Percentiles rank a stretch among this genome's conserved stretches.
phyloP scores from a whole-genome alignment of 2,797 vertebrate genomes.

The Enteromius trimaculatus region DNA sequence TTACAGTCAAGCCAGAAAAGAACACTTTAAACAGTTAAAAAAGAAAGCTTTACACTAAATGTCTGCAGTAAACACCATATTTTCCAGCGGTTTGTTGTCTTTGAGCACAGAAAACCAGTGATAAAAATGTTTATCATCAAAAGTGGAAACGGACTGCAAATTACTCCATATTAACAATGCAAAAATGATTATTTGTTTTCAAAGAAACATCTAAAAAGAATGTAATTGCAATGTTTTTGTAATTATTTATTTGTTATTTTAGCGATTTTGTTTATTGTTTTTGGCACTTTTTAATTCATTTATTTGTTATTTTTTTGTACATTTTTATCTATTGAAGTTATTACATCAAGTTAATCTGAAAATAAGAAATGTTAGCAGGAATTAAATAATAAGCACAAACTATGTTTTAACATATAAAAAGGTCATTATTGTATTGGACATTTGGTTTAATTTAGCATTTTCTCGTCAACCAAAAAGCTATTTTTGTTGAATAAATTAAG shows the following conservation, averaged over 20 bases:
- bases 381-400: neutral
- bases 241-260: neutral
- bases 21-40: neutral
- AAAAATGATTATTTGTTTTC: neutral
- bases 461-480: too few relatives aligned
- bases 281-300: neutral
- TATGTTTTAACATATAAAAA: neutral
- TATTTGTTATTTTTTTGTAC: neutral
- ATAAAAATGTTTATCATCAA: neutral
- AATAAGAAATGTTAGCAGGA: neutral
- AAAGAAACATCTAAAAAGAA: neutral
- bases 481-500: neutral
- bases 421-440: neutral
- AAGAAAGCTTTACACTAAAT: neutral
- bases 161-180: neutral
- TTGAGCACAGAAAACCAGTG: neutral
- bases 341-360: neutral
- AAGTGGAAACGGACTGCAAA: neutral
- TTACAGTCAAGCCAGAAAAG: neutral
- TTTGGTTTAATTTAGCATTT: neutral
- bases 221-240: neutral
- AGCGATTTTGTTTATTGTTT: neutral
- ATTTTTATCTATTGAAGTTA: neutral
- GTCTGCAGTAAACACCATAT: neutral
- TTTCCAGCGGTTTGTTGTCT: neutral